These are phyloP conservation scores for Tringa solitaria DNA, from an alignment of 2,113 vertebrate genomes.

Conservation along the genomic window DNA sequence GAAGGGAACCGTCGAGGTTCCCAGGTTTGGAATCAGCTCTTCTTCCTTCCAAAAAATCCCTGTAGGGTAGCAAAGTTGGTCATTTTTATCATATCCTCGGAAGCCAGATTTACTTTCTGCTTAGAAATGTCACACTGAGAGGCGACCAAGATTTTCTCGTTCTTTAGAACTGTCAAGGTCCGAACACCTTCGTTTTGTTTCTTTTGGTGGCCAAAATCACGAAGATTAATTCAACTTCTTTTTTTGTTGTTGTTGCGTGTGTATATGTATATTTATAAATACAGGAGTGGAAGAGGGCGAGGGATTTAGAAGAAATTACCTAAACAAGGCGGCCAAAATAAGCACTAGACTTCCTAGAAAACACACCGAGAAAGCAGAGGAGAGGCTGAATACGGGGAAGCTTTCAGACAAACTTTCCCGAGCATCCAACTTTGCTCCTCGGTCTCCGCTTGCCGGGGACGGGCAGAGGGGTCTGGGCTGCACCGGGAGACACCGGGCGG, in stretches of 20 bases:
- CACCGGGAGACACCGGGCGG: background rate
- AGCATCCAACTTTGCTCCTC: background rate
- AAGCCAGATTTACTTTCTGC: background rate
- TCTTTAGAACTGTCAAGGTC: background rate
- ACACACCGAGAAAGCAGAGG: background rate
- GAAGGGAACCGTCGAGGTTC: background rate
- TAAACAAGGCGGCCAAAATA: background rate
- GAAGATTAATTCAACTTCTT: background rate
- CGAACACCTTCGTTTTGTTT: background rate
- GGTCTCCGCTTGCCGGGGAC: background rate
- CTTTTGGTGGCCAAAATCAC: background rate
- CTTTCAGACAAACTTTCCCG: background rate
- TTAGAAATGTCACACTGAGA: background rate
- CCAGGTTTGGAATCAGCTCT: background rate
- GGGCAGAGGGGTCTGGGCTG: background rate
- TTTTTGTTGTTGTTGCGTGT: background rate
- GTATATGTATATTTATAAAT: background rate
- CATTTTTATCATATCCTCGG: background rate
- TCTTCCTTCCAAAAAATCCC: background rate
- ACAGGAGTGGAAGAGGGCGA: background rate
- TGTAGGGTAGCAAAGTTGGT: background rate
- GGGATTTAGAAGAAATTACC: background rate
- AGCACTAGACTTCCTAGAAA: background rate
- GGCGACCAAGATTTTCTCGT: background rate
- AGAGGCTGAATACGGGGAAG: background rate